phyloP scores from a whole-genome alignment of 1,140 invertebrate species.

The Melanaphis sacchari region DNA sequence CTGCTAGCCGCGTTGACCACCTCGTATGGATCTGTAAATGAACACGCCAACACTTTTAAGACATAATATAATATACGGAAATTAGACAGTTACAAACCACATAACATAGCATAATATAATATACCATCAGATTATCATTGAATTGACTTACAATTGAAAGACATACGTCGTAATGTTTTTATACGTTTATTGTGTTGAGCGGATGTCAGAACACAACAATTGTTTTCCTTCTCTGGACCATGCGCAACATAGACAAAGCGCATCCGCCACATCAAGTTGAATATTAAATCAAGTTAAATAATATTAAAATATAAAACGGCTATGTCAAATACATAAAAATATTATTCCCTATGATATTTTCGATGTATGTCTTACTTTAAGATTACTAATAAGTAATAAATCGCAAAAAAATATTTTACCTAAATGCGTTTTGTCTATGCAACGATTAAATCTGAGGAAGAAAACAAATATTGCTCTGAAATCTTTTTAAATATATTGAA shows the following conservation, averaged over 20 bases:
- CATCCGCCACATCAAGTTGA: too few species aligned
- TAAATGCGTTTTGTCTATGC: background rate
- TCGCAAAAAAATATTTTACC: background rate
- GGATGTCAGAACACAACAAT: too few species aligned
- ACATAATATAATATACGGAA: background rate
- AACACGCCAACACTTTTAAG: background rate
- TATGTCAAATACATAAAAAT: too few species aligned
- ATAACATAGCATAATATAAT: background rate
- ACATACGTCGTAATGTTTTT: background rate
- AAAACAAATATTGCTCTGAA: background rate
- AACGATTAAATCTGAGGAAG: background rate
- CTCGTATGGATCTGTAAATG: conserved; percentile 75
- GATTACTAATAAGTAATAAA: too few species aligned
- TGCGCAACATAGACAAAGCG: too few species aligned
- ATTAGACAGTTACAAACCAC: background rate
- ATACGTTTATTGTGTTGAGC: too few species aligned
- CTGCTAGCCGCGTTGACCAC: conserved; percentile 75
- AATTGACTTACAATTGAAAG: background rate
- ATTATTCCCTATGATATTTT: too few species aligned
- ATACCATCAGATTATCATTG: background rate
- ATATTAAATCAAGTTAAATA: too few species aligned
- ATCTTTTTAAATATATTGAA: background rate
- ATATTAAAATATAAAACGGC: too few species aligned
- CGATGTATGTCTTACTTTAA: too few species aligned
- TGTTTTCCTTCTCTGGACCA: too few species aligned